Conservation (phyloP, 2,888 invertebrate genomes). For the Cremastobaeus sp. region DNA sequence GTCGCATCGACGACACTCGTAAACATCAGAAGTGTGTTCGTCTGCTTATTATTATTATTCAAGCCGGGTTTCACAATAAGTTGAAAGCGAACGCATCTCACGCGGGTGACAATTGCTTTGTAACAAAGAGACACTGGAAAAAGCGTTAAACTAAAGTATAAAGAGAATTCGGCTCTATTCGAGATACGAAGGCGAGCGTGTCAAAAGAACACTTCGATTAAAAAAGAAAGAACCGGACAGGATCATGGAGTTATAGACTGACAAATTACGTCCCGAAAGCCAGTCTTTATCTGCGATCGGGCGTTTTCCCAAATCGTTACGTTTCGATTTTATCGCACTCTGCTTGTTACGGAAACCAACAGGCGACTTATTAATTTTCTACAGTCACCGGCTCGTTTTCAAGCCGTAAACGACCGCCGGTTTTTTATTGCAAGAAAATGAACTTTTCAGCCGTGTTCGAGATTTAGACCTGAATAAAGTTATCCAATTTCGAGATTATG, state of each 20-base stretch:
- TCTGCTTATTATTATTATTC: slow-evolving; percentile 30
- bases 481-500: too few species aligned
- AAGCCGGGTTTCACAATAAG: slow-evolving; percentile 34
- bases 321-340: not conserved
- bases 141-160: slow-evolving; percentile 27
- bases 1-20: slow-evolving; percentile 4
- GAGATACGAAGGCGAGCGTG: slow-evolving; percentile 9
- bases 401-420: slow-evolving; percentile 11
- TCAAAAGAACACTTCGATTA: slow-evolving; percentile 6
- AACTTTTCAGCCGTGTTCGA: too few species aligned
- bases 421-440: too few species aligned
- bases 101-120: slow-evolving; percentile 29
- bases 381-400: slow-evolving; percentile 2
- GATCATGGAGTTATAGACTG: slow-evolving; percentile 8
- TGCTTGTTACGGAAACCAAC: too few species aligned
- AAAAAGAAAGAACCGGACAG: slow-evolving; percentile 4
- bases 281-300: slow-evolving; percentile 1
- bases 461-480: too few species aligned
- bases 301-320: not conserved
- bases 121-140: slow-evolving; percentile 36
- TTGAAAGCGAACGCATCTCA: slow-evolving; percentile 45
- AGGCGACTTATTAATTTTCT: not conserved
- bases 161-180: slow-evolving; percentile 23
- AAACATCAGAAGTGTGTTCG: slow-evolving; percentile 33
- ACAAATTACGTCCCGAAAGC: slow-evolving; percentile 8